Percentiles rank a stretch among this genome's conserved stretches.
These are phyloP conservation scores for Lagopus leucura DNA, from an alignment of 2,113 vertebrate genomes.

Conservation along the genomic window DNA sequence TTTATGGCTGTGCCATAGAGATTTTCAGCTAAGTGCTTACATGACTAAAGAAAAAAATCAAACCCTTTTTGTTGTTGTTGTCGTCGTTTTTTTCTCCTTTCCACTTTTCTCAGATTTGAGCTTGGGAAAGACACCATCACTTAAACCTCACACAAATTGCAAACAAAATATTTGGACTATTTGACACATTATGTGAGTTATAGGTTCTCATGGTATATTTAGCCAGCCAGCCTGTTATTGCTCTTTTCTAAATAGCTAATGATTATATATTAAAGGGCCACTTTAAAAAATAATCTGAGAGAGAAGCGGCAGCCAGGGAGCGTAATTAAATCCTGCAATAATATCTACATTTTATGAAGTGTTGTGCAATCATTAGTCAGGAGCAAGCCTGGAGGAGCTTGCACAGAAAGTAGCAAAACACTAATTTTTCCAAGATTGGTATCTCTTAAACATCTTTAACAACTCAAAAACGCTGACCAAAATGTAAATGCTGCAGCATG, in stretches of 20 bases:
- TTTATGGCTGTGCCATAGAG: neutral
- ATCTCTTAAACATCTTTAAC: neutral
- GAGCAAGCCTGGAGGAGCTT: neutral
- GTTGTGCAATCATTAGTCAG: neutral
- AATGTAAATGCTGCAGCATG: neutral
- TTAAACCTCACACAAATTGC: neutral
- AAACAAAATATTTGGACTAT: conserved; percentile 1
- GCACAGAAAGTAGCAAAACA: conserved; percentile 14
- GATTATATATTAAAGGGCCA: neutral
- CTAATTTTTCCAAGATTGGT: conserved; percentile 5
- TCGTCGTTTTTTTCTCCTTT: neutral
- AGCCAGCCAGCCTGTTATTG: neutral
- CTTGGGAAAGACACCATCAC: neutral
- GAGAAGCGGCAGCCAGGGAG: neutral
- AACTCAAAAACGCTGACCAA: neutral
- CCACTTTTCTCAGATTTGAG: neutral
- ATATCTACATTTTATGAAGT: neutral
- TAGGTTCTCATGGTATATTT: neutral
- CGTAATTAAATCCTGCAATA: neutral
- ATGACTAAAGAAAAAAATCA: neutral
- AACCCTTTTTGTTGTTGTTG: neutral
- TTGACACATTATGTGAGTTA: neutral
- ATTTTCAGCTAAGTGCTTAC: neutral
- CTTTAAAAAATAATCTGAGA: neutral
- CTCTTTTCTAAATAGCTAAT: neutral